Evolutionary conservation across 2,888 invertebrate species (phyloP), one percentile per base, ranked within the genome.

Genomic region (Hyposoter dolosus): DNA sequence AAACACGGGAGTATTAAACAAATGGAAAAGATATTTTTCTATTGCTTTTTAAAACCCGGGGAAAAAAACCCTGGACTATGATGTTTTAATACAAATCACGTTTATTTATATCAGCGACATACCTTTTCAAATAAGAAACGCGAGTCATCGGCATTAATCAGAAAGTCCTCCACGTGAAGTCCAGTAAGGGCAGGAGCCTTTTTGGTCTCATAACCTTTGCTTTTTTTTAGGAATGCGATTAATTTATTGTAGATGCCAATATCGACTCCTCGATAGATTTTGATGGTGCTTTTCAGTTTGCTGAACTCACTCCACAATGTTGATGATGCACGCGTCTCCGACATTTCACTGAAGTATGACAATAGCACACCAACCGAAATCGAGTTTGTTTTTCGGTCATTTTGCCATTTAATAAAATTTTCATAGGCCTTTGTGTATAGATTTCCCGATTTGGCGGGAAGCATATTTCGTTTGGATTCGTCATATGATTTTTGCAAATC

Each of bases 341-440:
- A 50, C n/a, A 50, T 50, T 50, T n/a, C 47, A 50, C n/a, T 50
- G n/a, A 50, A 50, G 47, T 50, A 50, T 50, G 47, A 50, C 47
- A 50, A 50, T 50, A 50, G n/a, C 47, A 50, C 47, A 50, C 47
- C n/a, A 50, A 50, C 47, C 17, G n/a, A 50, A 50, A n/a, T 15
- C 47, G 47, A 50, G n/a, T 50, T 50, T 50, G 47, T 50, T 50
- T 50, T 50, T 50, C 17, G 47, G 47, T 50, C 47, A 17, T 50
- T 50, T 50, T 50, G 47, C 47, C 47, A 50, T 50, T 50, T 50
- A 50, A 50, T 17, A 50, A 50, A 50, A 50, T 50, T 50, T 17
- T 50, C 47, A 50, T 50, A 50, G 17, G 47, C 47, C 47, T 50
- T 50, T 50, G 47, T 50, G 47, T 50, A 50, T 4, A n/a, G 47